phyloP scores from a whole-genome alignment of 2,113 vertebrate genomes.

The Catagonus wagneri region DNA sequence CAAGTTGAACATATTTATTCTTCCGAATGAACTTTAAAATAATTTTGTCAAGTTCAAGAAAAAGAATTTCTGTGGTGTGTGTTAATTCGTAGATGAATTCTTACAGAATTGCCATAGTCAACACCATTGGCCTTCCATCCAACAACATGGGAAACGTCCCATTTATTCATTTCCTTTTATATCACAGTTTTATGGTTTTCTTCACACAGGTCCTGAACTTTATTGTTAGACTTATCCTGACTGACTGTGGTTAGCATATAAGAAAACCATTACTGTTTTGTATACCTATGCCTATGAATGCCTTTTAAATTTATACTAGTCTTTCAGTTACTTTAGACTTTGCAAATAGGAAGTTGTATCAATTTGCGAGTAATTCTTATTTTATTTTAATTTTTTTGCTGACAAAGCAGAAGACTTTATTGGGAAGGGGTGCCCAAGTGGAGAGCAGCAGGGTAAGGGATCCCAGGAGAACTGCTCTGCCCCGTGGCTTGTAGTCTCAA shows the following conservation, averaged over 20 bases:
- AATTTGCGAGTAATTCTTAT: neutral
- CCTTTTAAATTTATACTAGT: neutral
- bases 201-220: neutral
- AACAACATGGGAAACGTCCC: neutral
- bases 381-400: slow-evolving; percentile 2
- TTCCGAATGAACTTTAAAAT: slow-evolving; percentile 60
- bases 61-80: neutral
- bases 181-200: neutral
- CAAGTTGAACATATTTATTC: slow-evolving; percentile 60
- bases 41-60: slow-evolving; percentile 58
- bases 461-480: no score
- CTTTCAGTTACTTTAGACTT: neutral
- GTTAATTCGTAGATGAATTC: slow-evolving; percentile 46
- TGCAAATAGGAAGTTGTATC: neutral
- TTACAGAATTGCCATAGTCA: neutral
- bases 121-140: neutral
- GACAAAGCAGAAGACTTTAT: no score
- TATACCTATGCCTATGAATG: neutral
- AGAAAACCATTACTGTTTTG: slow-evolving; percentile 22
- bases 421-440: no score
- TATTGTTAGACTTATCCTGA: neutral
- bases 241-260: neutral
- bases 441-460: no score
- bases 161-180: slow-evolving; percentile 14
- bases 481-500: no score